Evolutionary conservation across 2,113 vertebrate genomes (phyloP), one percentile per base, ranked within the genome.

Genomic region (Solea senegalensis): DNA sequence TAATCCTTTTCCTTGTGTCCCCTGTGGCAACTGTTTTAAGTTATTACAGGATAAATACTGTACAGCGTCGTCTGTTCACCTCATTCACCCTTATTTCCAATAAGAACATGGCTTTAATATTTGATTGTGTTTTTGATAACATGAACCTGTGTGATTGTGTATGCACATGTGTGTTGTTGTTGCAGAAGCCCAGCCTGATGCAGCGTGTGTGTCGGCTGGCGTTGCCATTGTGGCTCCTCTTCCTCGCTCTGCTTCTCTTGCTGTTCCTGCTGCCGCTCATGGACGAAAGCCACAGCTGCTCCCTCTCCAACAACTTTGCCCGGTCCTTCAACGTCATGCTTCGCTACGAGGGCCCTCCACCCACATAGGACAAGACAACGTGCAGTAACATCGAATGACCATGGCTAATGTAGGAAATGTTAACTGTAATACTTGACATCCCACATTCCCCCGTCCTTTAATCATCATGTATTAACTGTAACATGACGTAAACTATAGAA

Each of bases 301-400:
- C 93, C 0, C 90, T 95, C 60, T 88, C 94, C 91, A 98, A 98
- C 95, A 99, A 96, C 90, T 96, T 97, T 0, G 96, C 96, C 64
- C 92, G 94, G 8, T 99, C 97, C 74, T 98, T 98, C 91, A 93
- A 88, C 75, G 64, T 98, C 82, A 96, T 96, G 96, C 95, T 98
- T 26, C 95, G 93, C 76, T 94, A 98, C 0, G 15, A 95, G 0
- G 92, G 94, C 3, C 97, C 96, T 0, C 97, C 97, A 0, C 97
- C 96, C 48, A 99, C 95, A 14, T 98, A 94, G 86, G 55, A 51
- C 8, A 5, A 7, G 44, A 8, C 50, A 6, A 5, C 8, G 55
- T 51, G 10, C 10, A 61, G 46, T 15, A 14, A 56, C 12, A n/a
- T 5, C 12, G 11, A 6, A 59, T 13, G 40, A 21, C 54, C 43